Evolutionary conservation across 2,888 invertebrate species (phyloP), one percentile per base, ranked within the genome.

Genomic region (Phasia obesa): DNA sequence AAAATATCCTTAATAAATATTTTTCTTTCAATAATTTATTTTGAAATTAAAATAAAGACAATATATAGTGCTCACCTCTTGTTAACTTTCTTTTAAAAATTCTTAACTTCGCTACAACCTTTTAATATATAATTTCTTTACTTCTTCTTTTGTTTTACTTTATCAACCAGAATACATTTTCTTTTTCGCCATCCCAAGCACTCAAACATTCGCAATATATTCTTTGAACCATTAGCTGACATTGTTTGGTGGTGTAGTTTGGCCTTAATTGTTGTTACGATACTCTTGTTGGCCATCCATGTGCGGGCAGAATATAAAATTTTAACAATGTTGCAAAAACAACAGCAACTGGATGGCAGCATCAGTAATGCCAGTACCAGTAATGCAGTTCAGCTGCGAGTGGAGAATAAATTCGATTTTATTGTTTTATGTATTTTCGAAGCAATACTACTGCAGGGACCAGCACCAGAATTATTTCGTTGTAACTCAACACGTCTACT

Each of bases 141-240:
- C 2, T 44, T 42, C 19, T 13, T 9, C 21, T 9, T 5, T 17
- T 7, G 7, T 11, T 47, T 11, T 13, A 13, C 21, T 21, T 19
- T n/a, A 13, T 38, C 38, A 31, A 35, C 27, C 84, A 90, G 90
- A 74, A 81, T 90, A 31, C 87, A 87, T 77, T 90, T 90, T 81
- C 64, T 90, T 35, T 88, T 90, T 27, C 90, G 90, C 0, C 91
- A 90, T 86, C 91, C 91, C 11, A 88, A 88, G 2, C 88, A 84
- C 71, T 86, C 84, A 19, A 85, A 86, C 51, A 88, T 90, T 71
- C 88, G 88, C 35, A 90, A 90, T 76, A 90, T 90, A 51, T 90
- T 90, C 84, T 87, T 91, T 74, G 87, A 90, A 77, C 90, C 90
- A 17, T 84, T 90, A 38, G 87, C 86, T 77, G 77, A 84, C 1